Evolutionary conservation across 2,888 invertebrate species (phyloP).

Genomic region (Papilio protenor): DNA sequence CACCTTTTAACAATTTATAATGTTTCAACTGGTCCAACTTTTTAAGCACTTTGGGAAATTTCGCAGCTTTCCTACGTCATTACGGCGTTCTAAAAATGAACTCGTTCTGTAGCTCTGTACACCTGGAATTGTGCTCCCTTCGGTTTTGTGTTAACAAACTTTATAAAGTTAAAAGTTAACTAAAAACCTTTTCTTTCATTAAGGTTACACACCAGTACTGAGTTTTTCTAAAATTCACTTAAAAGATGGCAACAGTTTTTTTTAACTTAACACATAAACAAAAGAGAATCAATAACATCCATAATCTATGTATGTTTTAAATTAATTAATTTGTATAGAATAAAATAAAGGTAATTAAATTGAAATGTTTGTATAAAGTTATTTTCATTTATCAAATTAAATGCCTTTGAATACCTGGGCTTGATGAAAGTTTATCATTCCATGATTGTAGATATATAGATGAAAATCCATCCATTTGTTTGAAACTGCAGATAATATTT

Average conservation of each 20-base stretch:
- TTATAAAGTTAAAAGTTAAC: not conserved
- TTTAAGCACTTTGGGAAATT: constrained; percentile 27
- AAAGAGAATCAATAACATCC: not conserved
- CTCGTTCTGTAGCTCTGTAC: constrained; percentile 16
- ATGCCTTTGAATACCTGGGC: not conserved
- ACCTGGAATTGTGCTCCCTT: not conserved
- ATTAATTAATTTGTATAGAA: too few species aligned
- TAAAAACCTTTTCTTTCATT: not conserved
- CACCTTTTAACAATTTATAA: constrained; percentile 26
- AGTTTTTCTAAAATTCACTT: too few species aligned
- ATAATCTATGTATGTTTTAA: too few species aligned
- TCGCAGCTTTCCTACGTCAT: constrained; percentile 24
- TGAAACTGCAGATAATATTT: not conserved
- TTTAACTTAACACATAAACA: not conserved
- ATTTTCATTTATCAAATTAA: constrained; percentile 2
- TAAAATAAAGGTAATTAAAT: not conserved
- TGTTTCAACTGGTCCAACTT: constrained; percentile 25
- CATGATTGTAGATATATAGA: not conserved
- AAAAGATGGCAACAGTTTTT: too few species aligned
- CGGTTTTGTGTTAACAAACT: constrained; percentile 9
- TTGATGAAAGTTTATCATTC: not conserved
- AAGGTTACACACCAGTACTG: not conserved
- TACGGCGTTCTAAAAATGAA: constrained; percentile 25
- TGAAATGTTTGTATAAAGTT: not conserved
- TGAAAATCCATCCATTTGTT: constrained; percentile 13